Conservation (phyloP, 2,888 invertebrate species). For the Epistrophella euchroma region DNA sequence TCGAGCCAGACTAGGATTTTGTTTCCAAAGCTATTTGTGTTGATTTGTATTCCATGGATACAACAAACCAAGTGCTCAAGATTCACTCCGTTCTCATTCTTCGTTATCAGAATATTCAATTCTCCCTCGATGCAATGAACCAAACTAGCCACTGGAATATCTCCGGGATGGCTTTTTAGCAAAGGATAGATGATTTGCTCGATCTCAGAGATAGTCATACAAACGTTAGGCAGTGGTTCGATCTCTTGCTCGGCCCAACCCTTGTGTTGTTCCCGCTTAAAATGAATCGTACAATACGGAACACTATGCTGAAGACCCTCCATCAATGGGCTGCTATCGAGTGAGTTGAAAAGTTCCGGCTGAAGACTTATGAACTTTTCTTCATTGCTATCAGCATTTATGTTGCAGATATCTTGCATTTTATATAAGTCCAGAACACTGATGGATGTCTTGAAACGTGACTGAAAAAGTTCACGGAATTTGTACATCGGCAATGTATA, state of each 20-base stretch:
- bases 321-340: conserved; percentile 84
- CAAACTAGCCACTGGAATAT: conserved; percentile 83
- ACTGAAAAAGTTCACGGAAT: conserved; percentile 92
- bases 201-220: conserved; percentile 83
- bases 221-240: conserved; percentile 86
- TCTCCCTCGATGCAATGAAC: conserved; percentile 83
- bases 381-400: conserved; percentile 89
- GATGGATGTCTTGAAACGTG: conserved; percentile 90
- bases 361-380: conserved; percentile 89
- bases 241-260: conserved; percentile 92
- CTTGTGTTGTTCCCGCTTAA: conserved; percentile 86
- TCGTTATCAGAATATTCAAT: conserved; percentile 79
- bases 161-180: conserved; percentile 81
- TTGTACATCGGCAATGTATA: conserved; percentile 91
- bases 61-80: conserved; percentile 95
- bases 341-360: conserved; percentile 86
- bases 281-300: conserved; percentile 88
- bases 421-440: conserved; percentile 88
- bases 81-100: conserved; percentile 89
- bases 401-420: conserved; percentile 90
- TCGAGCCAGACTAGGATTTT: conserved; percentile 83
- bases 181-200: conserved; percentile 82
- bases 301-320: conserved; percentile 84
- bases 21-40: conserved; percentile 83
- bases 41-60: conserved; percentile 88